These are phyloP conservation scores for Drosophila athabasca DNA, from an alignment of 1,140 invertebrate genomes.

Conservation along the genomic window DNA sequence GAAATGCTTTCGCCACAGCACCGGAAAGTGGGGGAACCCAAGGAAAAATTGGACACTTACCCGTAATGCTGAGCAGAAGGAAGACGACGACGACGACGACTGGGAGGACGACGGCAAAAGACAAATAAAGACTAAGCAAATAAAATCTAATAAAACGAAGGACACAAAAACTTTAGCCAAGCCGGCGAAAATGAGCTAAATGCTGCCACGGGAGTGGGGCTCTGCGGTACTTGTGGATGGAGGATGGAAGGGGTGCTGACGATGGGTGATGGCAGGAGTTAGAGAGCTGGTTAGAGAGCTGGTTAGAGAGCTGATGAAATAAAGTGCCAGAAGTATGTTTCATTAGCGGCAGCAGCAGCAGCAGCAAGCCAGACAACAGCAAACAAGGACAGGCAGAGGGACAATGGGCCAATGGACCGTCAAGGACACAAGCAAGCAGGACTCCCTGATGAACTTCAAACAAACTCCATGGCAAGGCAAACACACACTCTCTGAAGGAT, in stretches of 20 bases:
- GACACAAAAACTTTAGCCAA: slow-evolving; percentile 66
- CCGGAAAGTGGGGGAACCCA: slow-evolving; percentile 4
- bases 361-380: slow-evolving; percentile 67
- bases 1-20: slow-evolving; percentile 3
- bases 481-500: slow-evolving; percentile 17
- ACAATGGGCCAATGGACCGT: slow-evolving; percentile 46
- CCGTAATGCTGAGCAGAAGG: slow-evolving; percentile 19
- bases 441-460: slow-evolving; percentile 47
- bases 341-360: slow-evolving; percentile 58
- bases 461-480: slow-evolving; percentile 15
- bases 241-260: neutral
- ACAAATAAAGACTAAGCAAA: slow-evolving; percentile 81
- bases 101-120: slow-evolving; percentile 40
- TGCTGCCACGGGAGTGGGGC: slow-evolving; percentile 19
- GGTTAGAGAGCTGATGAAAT: slow-evolving; percentile 69
- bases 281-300: slow-evolving; percentile 1
- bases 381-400: neutral
- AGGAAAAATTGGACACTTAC: slow-evolving; percentile 72
- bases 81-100: slow-evolving; percentile 27
- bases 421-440: slow-evolving; percentile 51
- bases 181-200: slow-evolving; percentile 65
- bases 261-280: neutral
- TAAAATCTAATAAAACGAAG: slow-evolving; percentile 78
- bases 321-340: slow-evolving; percentile 75
- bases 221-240: neutral